Conservation (phyloP, 2,888 invertebrate species). For the Phortica okadai region DNA sequence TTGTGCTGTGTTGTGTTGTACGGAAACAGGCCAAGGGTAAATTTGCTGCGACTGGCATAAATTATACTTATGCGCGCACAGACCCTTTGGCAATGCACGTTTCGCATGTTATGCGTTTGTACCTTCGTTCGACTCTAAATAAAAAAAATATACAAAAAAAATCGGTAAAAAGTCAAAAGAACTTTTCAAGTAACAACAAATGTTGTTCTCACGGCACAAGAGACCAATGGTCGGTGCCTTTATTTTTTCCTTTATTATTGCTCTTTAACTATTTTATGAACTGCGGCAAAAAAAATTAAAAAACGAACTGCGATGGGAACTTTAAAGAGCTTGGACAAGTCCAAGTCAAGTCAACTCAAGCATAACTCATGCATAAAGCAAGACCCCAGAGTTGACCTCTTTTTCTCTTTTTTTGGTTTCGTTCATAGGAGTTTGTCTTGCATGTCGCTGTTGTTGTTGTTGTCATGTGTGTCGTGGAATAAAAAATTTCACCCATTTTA, state of each 20-base stretch:
- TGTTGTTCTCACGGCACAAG: slow-evolving; percentile 61
- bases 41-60: slow-evolving; percentile 51
- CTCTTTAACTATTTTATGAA: slow-evolving; percentile 10
- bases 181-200: slow-evolving; percentile 8
- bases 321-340: background rate
- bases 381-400: slow-evolving; percentile 30
- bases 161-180: background rate
- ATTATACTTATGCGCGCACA: slow-evolving; percentile 60
- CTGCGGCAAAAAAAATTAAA: background rate
- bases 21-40: slow-evolving; percentile 24
- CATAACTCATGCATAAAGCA: slow-evolving; percentile 23
- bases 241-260: slow-evolving; percentile 15
- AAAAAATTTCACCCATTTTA: slow-evolving; percentile 13
- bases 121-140: background rate
- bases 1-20: background rate
- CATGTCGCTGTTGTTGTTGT: slow-evolving; percentile 2
- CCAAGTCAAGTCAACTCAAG: slow-evolving; percentile 16
- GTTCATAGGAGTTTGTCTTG: background rate
- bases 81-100: slow-evolving; percentile 65
- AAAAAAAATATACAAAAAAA: background rate
- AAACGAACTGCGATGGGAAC: background rate
- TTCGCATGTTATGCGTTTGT: slow-evolving; percentile 45
- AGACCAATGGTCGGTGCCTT: background rate
- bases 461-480: background rate
- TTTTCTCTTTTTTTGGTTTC: background rate